Evolutionary conservation across 1,140 invertebrate genomes (phyloP).

Genomic region (Drosophila lacteicornis): DNA sequence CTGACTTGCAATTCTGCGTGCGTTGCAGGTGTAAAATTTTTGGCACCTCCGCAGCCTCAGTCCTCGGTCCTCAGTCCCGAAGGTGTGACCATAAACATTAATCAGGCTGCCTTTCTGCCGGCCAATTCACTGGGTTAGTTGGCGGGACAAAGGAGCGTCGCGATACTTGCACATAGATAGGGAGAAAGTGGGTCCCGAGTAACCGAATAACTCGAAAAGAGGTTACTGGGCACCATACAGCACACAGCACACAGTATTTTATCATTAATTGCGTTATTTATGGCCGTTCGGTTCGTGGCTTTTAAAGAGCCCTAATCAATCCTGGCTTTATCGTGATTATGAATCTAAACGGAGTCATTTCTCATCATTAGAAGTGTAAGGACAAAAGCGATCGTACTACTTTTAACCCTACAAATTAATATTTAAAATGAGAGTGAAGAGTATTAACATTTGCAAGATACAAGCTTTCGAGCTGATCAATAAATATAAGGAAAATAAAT

Average conservation of each 20-base stretch:
- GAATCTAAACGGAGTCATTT: slow-evolving; percentile 27
- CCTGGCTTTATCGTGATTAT: slow-evolving; percentile 42
- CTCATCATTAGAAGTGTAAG: slow-evolving; percentile 32
- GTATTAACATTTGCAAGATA: too few relatives aligned
- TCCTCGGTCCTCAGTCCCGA: slow-evolving; percentile 10
- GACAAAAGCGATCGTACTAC: not conserved
- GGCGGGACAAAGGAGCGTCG: slow-evolving; percentile 37
- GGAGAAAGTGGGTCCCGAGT: slow-evolving; percentile 41
- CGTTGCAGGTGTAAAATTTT: slow-evolving; percentile 75
- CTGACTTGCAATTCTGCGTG: slow-evolving; percentile 78
- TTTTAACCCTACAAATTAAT: too few relatives aligned
- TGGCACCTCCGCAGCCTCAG: slow-evolving; percentile 41
- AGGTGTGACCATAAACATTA: slow-evolving; percentile 79
- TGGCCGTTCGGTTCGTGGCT: slow-evolving; percentile 35
- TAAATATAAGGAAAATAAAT: not conserved
- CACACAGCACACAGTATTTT: slow-evolving; percentile 16
- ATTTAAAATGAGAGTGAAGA: too few relatives aligned
- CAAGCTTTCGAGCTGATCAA: not conserved
- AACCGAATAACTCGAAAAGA: slow-evolving; percentile 30
- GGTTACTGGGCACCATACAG: slow-evolving; percentile 39
- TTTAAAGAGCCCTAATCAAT: slow-evolving; percentile 48
- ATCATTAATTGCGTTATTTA: slow-evolving; percentile 50
- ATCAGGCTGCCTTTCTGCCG: slow-evolving; percentile 52
- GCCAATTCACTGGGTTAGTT: slow-evolving; percentile 62
- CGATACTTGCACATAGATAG: slow-evolving; percentile 53